A percentile compares a stretch with the other conserved stretches of the same genome.
These are phyloP conservation scores for Dermolepida albohirtum DNA, from an alignment of 2,888 invertebrate genomes.

Conservation along the genomic window DNA sequence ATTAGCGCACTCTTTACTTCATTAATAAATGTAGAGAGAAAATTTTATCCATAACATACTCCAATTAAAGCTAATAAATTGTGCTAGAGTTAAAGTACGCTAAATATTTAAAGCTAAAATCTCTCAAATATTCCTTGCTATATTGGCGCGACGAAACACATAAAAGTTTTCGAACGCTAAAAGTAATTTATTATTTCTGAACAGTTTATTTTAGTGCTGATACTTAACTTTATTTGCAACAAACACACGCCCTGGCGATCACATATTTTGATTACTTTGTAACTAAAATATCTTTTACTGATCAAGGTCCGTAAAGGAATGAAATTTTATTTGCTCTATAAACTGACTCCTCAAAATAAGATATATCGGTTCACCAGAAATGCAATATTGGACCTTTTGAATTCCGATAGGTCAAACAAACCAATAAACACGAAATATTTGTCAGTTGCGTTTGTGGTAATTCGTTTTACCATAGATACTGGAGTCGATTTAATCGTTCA, in stretches of 20 bases:
- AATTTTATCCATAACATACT: too few species aligned
- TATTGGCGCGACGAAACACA: too few species aligned
- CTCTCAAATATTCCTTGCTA: too few species aligned
- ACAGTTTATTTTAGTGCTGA: too few species aligned
- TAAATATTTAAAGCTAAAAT: too few species aligned
- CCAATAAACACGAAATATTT: slow-evolving; percentile 25
- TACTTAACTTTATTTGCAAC: too few species aligned
- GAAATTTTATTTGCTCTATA: slow-evolving; percentile 20
- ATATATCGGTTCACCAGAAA: slow-evolving; percentile 6
- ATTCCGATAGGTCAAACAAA: slow-evolving; percentile 12
- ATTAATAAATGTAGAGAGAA: too few species aligned
- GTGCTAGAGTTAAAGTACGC: too few species aligned
- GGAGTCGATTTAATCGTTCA: slow-evolving; percentile 16
- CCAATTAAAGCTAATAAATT: too few species aligned
- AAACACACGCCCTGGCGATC: neutral
- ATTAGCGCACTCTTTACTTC: too few species aligned
- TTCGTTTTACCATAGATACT: slow-evolving; percentile 3
- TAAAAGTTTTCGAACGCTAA: too few species aligned
- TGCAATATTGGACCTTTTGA: slow-evolving; percentile 19
- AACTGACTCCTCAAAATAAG: slow-evolving; percentile 18
- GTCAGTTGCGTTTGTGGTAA: neutral
- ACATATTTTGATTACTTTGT: slow-evolving; percentile 6
- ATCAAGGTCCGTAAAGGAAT: neutral
- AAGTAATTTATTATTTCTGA: too few species aligned
- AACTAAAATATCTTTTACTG: slow-evolving; percentile 7